phyloP scores from a whole-genome alignment of 2,888 invertebrate genomes.

The Calliphora vomitoria region DNA sequence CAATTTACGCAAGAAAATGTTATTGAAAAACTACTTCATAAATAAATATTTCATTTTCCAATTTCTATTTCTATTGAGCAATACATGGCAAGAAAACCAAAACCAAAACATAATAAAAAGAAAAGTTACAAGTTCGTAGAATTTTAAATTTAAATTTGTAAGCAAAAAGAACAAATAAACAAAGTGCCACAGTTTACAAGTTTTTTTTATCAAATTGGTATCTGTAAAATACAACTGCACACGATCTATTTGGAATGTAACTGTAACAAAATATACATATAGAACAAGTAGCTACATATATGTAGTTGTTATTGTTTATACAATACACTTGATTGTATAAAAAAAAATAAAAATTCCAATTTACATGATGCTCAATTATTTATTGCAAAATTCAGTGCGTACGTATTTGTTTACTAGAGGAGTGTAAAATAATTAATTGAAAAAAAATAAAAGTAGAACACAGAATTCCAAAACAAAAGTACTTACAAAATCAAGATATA shows the following conservation, averaged over 20 bases:
- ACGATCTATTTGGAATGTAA: slow-evolving; percentile 36
- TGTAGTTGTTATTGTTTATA: slow-evolving; percentile 11
- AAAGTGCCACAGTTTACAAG: slow-evolving; percentile 18
- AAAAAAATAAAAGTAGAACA: slow-evolving; percentile 60
- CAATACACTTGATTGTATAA: slow-evolving; percentile 62
- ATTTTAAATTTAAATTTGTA: slow-evolving; percentile 10
- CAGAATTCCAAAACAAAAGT: slow-evolving; percentile 33
- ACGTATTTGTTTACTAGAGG: slow-evolving; percentile 11
- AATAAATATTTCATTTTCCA: neutral
- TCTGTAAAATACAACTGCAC: neutral
- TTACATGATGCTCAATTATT: slow-evolving; percentile 65
- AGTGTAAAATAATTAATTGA: slow-evolving; percentile 65
- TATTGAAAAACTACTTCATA: slow-evolving; percentile 7
- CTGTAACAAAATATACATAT: neutral
- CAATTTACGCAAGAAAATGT: neutral
- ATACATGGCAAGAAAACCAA: slow-evolving; percentile 33
- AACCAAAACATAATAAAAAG: slow-evolving; percentile 26
- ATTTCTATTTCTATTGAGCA: slow-evolving; percentile 16
- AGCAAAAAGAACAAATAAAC: slow-evolving; percentile 12
- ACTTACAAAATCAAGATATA: slow-evolving; percentile 20
- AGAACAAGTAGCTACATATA: neutral
- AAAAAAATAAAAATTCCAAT: slow-evolving; percentile 48
- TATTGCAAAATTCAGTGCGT: slow-evolving; percentile 61
- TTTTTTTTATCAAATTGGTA: slow-evolving; percentile 42
- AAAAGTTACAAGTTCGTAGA: slow-evolving; percentile 49